Evolutionary conservation across 2,797 vertebrate species (phyloP).

Genomic region (Enteromius viviparus): DNA sequence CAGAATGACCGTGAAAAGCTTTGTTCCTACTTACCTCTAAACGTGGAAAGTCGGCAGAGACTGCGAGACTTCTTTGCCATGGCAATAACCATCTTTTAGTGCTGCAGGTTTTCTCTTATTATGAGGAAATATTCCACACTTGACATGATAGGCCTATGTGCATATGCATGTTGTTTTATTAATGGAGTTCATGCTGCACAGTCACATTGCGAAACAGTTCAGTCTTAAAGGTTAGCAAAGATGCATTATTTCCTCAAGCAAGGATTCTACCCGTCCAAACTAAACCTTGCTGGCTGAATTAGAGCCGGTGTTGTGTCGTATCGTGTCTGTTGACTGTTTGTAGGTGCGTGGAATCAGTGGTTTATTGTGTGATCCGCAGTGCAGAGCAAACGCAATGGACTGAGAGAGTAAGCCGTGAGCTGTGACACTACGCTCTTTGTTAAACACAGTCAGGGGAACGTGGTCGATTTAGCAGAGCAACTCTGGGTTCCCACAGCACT

Average conservation of each 20-base stretch:
- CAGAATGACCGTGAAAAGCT: background rate
- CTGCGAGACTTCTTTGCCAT: constrained; percentile 3
- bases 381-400: constrained; percentile 28
- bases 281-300: constrained; percentile 9
- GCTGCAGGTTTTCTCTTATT: constrained; percentile 21
- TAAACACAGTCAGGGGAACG: constrained; percentile 42
- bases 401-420: constrained; percentile 36
- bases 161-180: constrained; percentile 51
- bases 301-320: constrained; percentile 7
- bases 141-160: constrained; percentile 9
- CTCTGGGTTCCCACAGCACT: constrained; percentile 24
- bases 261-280: constrained; percentile 33
- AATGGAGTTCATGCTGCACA: constrained; percentile 34
- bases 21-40: constrained; percentile 27
- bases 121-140: constrained; percentile 29
- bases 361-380: constrained; percentile 34
- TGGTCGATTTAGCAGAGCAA: constrained; percentile 38
- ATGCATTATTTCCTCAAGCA: constrained; percentile 47
- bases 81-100: constrained; percentile 21
- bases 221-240: constrained; percentile 28
- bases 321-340: constrained; percentile 19
- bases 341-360: constrained; percentile 24
- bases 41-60: background rate
- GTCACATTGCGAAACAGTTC: constrained; percentile 1
- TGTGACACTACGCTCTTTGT: constrained; percentile 40